Evolutionary conservation across 37 sponge, comb jelly and placozoan species (phyloP), one percentile per base, ranked within the genome.

Genomic region (Halisarca cf. caerulea): DNA sequence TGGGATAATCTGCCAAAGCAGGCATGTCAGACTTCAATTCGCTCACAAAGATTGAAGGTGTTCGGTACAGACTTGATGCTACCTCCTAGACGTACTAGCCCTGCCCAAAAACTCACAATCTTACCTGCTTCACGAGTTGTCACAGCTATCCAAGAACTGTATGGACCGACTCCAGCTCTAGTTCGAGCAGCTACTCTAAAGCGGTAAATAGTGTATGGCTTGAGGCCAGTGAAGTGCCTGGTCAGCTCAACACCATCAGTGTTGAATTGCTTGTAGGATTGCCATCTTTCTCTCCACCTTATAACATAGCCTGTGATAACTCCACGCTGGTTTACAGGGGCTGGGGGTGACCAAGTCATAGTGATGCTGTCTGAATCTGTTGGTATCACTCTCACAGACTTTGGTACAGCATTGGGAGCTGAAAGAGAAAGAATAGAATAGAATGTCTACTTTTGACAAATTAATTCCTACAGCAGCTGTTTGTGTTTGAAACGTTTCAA

Each of bases 341-440:
- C 25, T 21, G 77, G 77, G 17, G 42, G 45, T 2, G 32, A 33
- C 77, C 77, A 74, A 15, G 24, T 23, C 25, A 74, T 37, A 6
- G 77, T 40, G 42, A 74, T 74, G 18, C 24, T 8, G 25, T 38
- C 44, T 6, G 77, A 43, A 21, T n/a, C 5, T 15, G 42, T 74
- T 20, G 7, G 44, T 41, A 15, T 41, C n/a, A 43, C 44, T 43
- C 7, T 8, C 45, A 74, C 42, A 23, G 2, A 21, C 25, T 21
- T 32, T 40, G 77, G 77, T 44, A n/a, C n/a, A 17, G 25, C 77
- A 74, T 32, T 44, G 20, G 77, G 77, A 23, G 77, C 77, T 74
- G 77, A 1, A n/a, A n/a, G n/a, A n/a, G n/a, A n/a, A n/a, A n/a
- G n/a, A n/a, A n/a, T n/a, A n/a, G n/a, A n/a, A n/a, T n/a, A n/a